A percentile compares a stretch with the other conserved stretches of the same genome.
phyloP scores from a whole-genome alignment of 2,888 invertebrate genomes.

The Euplexia lucipara region DNA sequence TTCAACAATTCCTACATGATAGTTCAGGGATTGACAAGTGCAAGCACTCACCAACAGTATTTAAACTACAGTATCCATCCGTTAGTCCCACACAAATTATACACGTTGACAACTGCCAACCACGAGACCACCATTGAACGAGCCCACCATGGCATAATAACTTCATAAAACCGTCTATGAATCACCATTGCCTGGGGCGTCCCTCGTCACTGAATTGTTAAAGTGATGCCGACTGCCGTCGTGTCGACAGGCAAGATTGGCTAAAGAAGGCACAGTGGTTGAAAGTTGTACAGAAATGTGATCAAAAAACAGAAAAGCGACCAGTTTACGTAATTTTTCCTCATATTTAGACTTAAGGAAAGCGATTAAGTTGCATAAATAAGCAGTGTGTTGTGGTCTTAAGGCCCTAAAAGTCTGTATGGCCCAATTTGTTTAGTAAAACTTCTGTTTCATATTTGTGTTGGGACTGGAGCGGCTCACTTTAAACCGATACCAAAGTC shows the following conservation, averaged over 20 bases:
- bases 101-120: conserved; percentile 39
- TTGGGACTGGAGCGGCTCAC: conserved; percentile 42
- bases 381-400: neutral
- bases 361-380: neutral
- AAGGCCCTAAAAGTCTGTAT: neutral
- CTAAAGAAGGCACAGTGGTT: conserved; percentile 24
- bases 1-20: neutral
- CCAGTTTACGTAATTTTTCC: neutral
- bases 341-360: neutral
- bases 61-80: neutral
- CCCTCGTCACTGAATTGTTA: conserved; percentile 71
- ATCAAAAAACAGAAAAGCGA: neutral
- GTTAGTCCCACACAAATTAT: neutral
- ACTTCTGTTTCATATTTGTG: conserved; percentile 36
- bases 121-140: conserved; percentile 49
- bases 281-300: neutral
- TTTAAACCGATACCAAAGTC: conserved; percentile 50
- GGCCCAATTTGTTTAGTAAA: neutral
- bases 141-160: conserved; percentile 64
- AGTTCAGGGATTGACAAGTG: conserved; percentile 3
- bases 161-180: conserved; percentile 67
- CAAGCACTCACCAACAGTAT: neutral
- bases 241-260: neutral
- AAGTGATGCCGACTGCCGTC: conserved; percentile 58
- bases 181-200: conserved; percentile 70